Evolutionary conservation across 2,113 vertebrate species (phyloP).

Genomic region (Colaptes auratus): DNA sequence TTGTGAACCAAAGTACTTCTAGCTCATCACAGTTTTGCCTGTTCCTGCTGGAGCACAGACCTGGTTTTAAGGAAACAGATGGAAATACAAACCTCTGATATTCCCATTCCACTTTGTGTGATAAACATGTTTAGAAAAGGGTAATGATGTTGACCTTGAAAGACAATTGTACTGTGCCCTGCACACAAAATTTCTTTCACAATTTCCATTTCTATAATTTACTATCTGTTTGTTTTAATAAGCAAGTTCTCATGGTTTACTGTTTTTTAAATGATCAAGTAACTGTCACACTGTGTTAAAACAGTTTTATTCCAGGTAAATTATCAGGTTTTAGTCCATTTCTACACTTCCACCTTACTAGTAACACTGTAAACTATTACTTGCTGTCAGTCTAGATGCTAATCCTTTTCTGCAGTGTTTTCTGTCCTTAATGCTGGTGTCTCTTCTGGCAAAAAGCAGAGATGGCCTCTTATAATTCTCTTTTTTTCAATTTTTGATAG

Average conservation of each 20-base stretch:
- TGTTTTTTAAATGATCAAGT: not conserved
- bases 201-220: not conserved
- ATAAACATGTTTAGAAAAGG: conserved; percentile 2
- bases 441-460: not conserved
- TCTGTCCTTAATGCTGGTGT: not conserved
- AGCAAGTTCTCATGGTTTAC: not conserved
- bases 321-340: not conserved
- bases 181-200: not conserved
- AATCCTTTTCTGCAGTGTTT: not conserved
- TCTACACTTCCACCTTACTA: not conserved
- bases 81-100: conserved; percentile 54
- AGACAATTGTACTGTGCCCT: not conserved
- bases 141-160: conserved; percentile 59
- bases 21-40: conserved; percentile 45
- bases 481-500: not conserved
- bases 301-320: not conserved
- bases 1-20: conserved; percentile 38
- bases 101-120: not conserved
- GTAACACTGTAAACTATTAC: not conserved
- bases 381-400: not conserved
- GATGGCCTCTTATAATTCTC: not conserved
- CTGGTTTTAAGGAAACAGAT: conserved; percentile 58
- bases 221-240: not conserved
- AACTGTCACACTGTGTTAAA: not conserved
- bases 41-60: conserved; percentile 32